Base-by-base conservation (phyloP, 2,797 vertebrate genomes). In the Coendou prehensilis region DNA sequence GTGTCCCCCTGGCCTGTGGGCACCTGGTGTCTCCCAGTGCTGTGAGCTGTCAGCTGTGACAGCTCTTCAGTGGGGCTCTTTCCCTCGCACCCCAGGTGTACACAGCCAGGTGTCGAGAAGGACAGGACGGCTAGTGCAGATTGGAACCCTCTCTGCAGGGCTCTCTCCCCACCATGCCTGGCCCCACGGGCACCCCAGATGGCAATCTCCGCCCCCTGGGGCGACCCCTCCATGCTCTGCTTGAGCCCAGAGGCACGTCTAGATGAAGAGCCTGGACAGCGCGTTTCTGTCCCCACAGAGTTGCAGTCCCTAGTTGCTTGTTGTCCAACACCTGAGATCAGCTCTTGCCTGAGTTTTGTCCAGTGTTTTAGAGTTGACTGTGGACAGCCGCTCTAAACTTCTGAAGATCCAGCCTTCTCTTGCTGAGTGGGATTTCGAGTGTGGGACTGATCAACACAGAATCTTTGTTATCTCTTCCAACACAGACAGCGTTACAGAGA, bases 51-150 rank as follows among this genome's bases (percentile, higher is more conserved):
- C 41, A 47, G 22, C 23, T 26, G 17, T 23, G 9, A 13, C 22
- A 52, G 37, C 57, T 22, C 14, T 6, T 3, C 2, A 18, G 9
- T 4, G 0, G 20, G 18, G 47, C 15, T 47, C 30, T 64, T 52
- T 18, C 23, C 52, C 63, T 37, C 1, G 0, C n/a, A 56, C 3
- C 10, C 2, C 9, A 6, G 0, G 7, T 28, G 4, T 17, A 20
- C 10, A 11, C 30, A 50, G 63, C 1, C 9, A 3, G 0, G 10
- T 18, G 2, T 8, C 28, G 59, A 54, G 18, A 37, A 52, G 26
- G 45, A 33, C 20, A 1, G 10, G 47, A 5, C 5, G 18, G 17
- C 17, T 20, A 23, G 0, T 15, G 30, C 23, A 23, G 92, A n/a
- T 71, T 47, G 3, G 6, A 14, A 9, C 1, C 1, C 30, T 84